A percentile compares a stretch with the other conserved stretches of the same genome.
These are phyloP conservation scores for Spodoptera picta DNA, from an alignment of 2,888 invertebrate genomes.

Conservation along the genomic window DNA sequence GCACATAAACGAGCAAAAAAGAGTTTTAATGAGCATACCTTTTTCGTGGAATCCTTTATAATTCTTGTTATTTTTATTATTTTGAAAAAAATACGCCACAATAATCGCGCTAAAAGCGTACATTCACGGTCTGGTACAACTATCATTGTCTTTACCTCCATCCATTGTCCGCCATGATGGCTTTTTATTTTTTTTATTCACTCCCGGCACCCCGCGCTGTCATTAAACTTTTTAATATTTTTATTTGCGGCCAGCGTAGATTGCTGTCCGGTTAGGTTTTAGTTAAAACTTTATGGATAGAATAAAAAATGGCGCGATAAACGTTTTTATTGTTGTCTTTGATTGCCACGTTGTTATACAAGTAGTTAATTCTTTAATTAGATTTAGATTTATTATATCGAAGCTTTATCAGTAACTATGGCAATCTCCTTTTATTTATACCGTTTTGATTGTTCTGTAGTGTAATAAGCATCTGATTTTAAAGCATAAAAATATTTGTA, in stretches of 20 bases:
- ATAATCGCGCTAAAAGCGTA: conserved; percentile 57
- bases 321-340: too few species aligned
- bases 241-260: conserved; percentile 46
- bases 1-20: conserved; percentile 15
- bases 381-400: too few species aligned
- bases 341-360: too few species aligned
- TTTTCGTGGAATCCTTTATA: conserved; percentile 52
- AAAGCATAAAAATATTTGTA: too few species aligned
- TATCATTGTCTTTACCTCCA: conserved; percentile 71
- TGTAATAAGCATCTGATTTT: too few species aligned
- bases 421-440: too few species aligned
- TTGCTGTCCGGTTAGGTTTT: conserved; percentile 49
- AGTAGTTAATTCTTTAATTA: too few species aligned
- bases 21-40: conserved; percentile 55
- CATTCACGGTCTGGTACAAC: conserved; percentile 75
- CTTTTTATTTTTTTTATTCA: conserved; percentile 50
- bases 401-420: too few species aligned
- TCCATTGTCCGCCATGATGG: conserved; percentile 67
- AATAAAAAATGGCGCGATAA: conserved; percentile 7
- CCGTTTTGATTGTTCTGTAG: too few species aligned
- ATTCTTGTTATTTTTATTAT: conserved; percentile 48
- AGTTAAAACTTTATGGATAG: conserved; percentile 30
- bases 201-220: conserved; percentile 57
- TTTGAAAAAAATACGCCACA: conserved; percentile 55
- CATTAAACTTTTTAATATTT: conserved; percentile 66